Evolutionary conservation across 1,140 invertebrate genomes (phyloP), one percentile per base, ranked within the genome.

Genomic region (Zaprionus lachaisei): DNA sequence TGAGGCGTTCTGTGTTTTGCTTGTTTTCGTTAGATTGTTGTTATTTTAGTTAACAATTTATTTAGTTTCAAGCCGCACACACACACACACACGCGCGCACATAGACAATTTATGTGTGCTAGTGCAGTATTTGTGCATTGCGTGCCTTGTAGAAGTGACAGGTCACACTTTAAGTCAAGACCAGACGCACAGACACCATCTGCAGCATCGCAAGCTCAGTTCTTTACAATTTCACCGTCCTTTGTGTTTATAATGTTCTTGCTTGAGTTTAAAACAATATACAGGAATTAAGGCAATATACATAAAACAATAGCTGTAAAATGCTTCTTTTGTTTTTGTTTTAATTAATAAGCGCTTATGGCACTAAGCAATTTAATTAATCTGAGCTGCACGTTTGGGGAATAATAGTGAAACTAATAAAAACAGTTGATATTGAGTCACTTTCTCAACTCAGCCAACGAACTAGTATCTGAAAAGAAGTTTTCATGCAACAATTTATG

Each of bases 11-110:
- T 82, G 86, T 82, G 79, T 90, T 85, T 80, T 91, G 79, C 85
- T 90, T 90, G 86, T 91, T 90, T 91, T 82, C 62, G 86, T 86
- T 90, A 82, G 86, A 77, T 86, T 85, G 86, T 90, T 90, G 86
- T 90, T 90, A 91, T 91, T 90, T 90, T 85, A 82, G 85, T 90
- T 90, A 91, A 90, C 85, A 90, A 90, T 90, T 90, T 90, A 90
- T 90, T 91, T 90, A 91, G 86, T 91, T 85, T 74, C 67, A 72
- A 54, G 78, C 63, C 55, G 47, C 20, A 54, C 62, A 66, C 20
- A 60, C 28, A 68, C 31, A 22, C 49, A 28, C 22, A 22, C 28
- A 49, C 11, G 14, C 15, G 9, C 28, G 28, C 44, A 64, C 51
- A 22, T 24, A 47, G 15, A 57, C 72, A 80, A 85, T 89, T 85